These are phyloP conservation scores for Ethmia dodecea DNA, from an alignment of 2,888 invertebrate genomes.

Conservation along the genomic window DNA sequence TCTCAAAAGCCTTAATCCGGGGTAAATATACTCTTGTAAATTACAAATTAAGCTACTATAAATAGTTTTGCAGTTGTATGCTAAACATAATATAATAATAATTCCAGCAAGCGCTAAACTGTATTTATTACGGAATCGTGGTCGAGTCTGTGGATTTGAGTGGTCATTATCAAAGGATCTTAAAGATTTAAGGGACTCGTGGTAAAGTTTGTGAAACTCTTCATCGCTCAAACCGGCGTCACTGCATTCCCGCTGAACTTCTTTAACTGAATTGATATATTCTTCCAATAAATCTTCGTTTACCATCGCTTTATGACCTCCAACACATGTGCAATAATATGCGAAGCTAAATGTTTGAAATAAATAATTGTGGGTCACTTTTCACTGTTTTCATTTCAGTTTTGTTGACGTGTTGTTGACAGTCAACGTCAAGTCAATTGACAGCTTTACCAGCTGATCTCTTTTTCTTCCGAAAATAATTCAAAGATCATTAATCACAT, in stretches of 20 bases:
- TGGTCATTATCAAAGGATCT: slow-evolving; percentile 31
- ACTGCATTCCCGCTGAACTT: slow-evolving; percentile 76
- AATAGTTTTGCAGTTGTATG: slow-evolving; percentile 78
- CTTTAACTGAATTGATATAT: slow-evolving; percentile 75
- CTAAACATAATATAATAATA: slow-evolving; percentile 31
- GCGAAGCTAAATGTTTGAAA: too few relatives aligned
- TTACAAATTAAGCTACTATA: slow-evolving; percentile 83
- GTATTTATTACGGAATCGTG: background rate
- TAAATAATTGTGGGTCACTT: too few relatives aligned
- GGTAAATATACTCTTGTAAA: slow-evolving; percentile 89
- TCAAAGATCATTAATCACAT: too few relatives aligned
- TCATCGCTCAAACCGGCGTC: slow-evolving; percentile 78
- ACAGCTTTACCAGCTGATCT: too few relatives aligned
- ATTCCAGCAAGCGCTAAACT: background rate
- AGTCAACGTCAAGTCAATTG: too few relatives aligned
- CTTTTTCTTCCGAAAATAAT: too few relatives aligned
- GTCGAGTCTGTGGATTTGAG: background rate
- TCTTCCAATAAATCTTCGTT: slow-evolving; percentile 36
- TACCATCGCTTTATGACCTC: too few relatives aligned
- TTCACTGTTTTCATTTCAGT: background rate
- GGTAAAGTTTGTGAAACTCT: slow-evolving; percentile 79
- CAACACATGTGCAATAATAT: too few relatives aligned
- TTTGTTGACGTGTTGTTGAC: too few relatives aligned
- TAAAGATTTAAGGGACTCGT: slow-evolving; percentile 57
- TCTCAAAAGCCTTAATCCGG: slow-evolving; percentile 85